Evolutionary conservation across 2,888 invertebrate species (phyloP), one percentile per base, ranked within the genome.

Genomic region (Drosophila mettleri): DNA sequence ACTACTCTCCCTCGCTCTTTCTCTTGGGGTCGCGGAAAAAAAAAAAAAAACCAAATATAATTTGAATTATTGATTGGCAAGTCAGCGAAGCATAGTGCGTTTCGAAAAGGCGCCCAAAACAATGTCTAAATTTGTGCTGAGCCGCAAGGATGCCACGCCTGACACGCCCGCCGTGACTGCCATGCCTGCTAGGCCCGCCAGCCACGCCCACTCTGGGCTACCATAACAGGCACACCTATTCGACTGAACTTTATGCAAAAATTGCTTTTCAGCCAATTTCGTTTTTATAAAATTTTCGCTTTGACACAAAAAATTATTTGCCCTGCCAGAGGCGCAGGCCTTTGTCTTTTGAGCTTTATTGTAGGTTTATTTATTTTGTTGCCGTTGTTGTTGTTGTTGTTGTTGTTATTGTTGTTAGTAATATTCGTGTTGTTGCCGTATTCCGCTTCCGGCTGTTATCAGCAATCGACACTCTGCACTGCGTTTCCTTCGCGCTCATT

Each of bases 41-140:
- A 69, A 70, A 46, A 39, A 68, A 68, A 67, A 78, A 69, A 70
- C 65, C 70, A 80, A 73, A 75, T 69, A 75, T 78, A 86, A 85
- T 86, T 86, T 85, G 85, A 85, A 85, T 85, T 86, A 85, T 85
- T 85, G 85, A 85, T 85, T 86, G 85, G 68, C 62, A 63, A 74
- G 41, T 55, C 68, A 74, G 48, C 67, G 67, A 65, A 58, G 75
- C 74, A 70, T 74, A 74, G 74, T 74, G 70, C 70, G 75, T 41
- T 74, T 61, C 62, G 24, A 38, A 57, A 55, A 69, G 53, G 66
- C 75, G 53, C 66, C 62, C 55, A 70, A 60, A 60, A 63, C 68
- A 81, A 78, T 67, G 70, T 76, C 79, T 72, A 79, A 78, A 81
- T 84, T 81, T 78, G 69, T 79, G 81, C 72, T 79, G 78, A 59